Conservation (phyloP, 2,888 invertebrate genomes). For the Cephus nigrinus region DNA sequence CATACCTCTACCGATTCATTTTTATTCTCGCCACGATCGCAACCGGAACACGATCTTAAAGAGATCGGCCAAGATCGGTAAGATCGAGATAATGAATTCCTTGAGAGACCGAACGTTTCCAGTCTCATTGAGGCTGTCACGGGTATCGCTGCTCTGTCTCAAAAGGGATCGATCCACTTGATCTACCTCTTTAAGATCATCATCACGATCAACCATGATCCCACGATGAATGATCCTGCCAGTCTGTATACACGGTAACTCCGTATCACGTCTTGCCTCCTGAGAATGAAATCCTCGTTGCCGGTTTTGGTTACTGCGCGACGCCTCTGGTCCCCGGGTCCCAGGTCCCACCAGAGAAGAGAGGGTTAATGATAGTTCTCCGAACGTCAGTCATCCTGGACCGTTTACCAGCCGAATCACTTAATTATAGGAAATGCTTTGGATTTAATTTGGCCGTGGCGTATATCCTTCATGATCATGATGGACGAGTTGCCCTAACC, state of each 20-base stretch:
- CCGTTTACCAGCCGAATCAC: conserved; percentile 28
- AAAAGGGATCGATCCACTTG: background rate
- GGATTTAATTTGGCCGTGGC: conserved; percentile 28
- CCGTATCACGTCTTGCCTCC: background rate
- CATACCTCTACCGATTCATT: background rate
- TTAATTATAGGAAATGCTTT: conserved; percentile 37
- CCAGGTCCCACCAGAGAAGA: background rate
- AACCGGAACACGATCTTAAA: background rate
- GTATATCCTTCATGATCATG: conserved; percentile 10
- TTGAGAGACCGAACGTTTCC: background rate
- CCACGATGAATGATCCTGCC: background rate
- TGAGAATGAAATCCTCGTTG: background rate
- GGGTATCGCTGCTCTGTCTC: background rate
- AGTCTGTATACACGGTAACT: background rate
- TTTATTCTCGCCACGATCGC: background rate
- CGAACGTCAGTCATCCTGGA: conserved; percentile 21
- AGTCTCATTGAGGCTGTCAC: background rate
- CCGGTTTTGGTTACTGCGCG: background rate
- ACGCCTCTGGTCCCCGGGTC: background rate
- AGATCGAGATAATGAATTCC: background rate
- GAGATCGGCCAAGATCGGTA: background rate
- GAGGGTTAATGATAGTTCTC: conserved; percentile 29
- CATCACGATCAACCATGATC: background rate
- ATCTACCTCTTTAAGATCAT: background rate
- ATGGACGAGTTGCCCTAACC: conserved; percentile 11